A percentile compares a stretch with the other conserved stretches of the same genome.
phyloP scores from a whole-genome alignment of 2,888 invertebrate genomes.

The Fragum sueziense region DNA sequence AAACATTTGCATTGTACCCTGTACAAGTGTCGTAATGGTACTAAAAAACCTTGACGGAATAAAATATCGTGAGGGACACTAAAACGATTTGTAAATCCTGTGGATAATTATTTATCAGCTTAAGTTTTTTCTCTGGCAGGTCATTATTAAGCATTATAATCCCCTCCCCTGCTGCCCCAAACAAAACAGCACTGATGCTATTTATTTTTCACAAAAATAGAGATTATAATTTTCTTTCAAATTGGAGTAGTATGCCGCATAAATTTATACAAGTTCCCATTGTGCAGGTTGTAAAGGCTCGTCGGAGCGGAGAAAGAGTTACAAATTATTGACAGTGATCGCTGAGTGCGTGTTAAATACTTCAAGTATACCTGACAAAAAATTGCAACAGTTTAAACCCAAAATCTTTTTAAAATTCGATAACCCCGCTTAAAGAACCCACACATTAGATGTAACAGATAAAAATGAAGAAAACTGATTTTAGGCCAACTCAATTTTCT shows the following conservation, averaged over 20 bases:
- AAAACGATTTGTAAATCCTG: conserved; percentile 7
- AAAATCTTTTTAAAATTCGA: conserved; percentile 21
- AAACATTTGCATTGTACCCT: background rate
- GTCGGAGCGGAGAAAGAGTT: conserved; percentile 49
- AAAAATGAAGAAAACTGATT: conserved; percentile 18
- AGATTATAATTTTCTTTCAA: conserved; percentile 55
- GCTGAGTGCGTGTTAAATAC: conserved; percentile 49
- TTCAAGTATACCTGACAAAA: conserved; percentile 47
- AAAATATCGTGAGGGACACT: conserved; percentile 3
- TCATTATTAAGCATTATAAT: conserved; percentile 59
- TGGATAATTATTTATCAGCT: conserved; percentile 48
- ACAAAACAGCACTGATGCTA: conserved; percentile 50
- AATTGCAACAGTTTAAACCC: conserved; percentile 46
- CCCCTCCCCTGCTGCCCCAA: conserved; percentile 29
- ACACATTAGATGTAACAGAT: conserved; percentile 37
- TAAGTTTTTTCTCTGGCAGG: conserved; percentile 57
- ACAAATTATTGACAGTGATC: conserved; percentile 60
- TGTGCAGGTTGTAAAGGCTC: conserved; percentile 27
- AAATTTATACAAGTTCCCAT: conserved; percentile 52
- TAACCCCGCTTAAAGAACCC: conserved; percentile 41
- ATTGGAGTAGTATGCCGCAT: conserved; percentile 48
- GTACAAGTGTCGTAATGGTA: conserved; percentile 14
- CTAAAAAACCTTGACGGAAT: background rate
- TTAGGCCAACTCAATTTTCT: background rate
- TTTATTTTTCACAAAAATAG: conserved; percentile 55